phyloP scores from a whole-genome alignment of 2,888 invertebrate species.

The Synanthedon andrenaeformis region DNA sequence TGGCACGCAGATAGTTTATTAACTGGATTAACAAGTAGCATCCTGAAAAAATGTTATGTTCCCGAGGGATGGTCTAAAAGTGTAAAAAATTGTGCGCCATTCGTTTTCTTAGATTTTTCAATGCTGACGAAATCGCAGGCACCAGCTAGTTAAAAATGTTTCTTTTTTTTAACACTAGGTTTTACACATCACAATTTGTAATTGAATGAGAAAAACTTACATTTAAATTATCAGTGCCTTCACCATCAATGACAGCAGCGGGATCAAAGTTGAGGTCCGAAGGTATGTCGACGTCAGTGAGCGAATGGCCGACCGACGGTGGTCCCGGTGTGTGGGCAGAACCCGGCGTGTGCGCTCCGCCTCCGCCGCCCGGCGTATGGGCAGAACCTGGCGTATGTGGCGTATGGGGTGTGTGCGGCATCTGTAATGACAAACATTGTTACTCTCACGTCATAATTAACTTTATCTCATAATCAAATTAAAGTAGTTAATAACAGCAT shows the following conservation, averaged over 20 bases:
- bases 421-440: conserved; percentile 46
- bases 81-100: no score
- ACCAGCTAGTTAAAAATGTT: no score
- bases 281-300: conserved; percentile 81
- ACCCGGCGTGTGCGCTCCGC: conserved; percentile 76
- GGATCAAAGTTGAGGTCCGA: conserved; percentile 94
- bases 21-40: no score
- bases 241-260: conserved; percentile 91
- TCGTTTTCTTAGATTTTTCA: no score
- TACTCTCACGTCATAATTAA: background rate
- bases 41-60: no score
- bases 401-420: conserved; percentile 77
- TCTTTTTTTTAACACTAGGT: no score
- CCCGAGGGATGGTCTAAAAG: no score
- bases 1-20: no score
- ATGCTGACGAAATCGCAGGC: no score
- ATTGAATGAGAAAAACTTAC: conserved; percentile 71
- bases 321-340: conserved; percentile 82
- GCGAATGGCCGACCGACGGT: conserved; percentile 80
- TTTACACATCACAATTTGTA: no score
- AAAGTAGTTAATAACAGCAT: no score
- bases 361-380: conserved; percentile 80
- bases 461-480: no score
- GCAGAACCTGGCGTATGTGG: conserved; percentile 85
- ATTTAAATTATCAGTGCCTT: conserved; percentile 90